Percentiles rank a stretch among this genome's conserved stretches.
phyloP scores from a whole-genome alignment of 2,888 invertebrate species.

The Liopterus haemorrhoidalis region DNA sequence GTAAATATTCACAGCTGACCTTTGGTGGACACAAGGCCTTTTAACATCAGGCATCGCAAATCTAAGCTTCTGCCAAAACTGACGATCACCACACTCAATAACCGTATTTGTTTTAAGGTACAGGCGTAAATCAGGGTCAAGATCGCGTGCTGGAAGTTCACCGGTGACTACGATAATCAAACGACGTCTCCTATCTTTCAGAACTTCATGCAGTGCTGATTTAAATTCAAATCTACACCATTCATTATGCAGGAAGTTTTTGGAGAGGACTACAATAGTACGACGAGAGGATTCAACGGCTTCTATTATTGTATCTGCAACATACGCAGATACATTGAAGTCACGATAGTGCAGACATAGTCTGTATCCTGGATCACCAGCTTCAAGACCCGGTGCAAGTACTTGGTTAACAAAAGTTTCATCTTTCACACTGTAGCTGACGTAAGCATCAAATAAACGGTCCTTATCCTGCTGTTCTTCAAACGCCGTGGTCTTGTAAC shows the following conservation, averaged over 20 bases:
- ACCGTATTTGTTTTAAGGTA: conserved; percentile 87
- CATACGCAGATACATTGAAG: conserved; percentile 80
- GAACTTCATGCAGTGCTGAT: conserved; percentile 83
- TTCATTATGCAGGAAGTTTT: conserved; percentile 90
- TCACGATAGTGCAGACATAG: conserved; percentile 89
- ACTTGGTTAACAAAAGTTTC: conserved; percentile 87
- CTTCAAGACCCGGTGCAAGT: conserved; percentile 80
- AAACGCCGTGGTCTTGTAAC: conserved; percentile 75
- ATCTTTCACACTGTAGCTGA: conserved; percentile 90
- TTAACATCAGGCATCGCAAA: conserved; percentile 82
- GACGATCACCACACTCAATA: conserved; percentile 88
- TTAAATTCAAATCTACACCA: conserved; percentile 95
- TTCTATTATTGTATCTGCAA: conserved; percentile 87
- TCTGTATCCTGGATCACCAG: conserved; percentile 72
- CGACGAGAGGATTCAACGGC: conserved; percentile 86
- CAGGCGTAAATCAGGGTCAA: conserved; percentile 84
- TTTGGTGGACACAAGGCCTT: conserved; percentile 57
- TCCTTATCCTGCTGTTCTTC: conserved; percentile 78
- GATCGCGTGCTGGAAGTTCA: conserved; percentile 79
- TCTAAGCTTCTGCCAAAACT: conserved; percentile 94
- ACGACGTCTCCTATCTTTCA: conserved; percentile 78
- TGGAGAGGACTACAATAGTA: conserved; percentile 83
- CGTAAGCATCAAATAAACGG: conserved; percentile 89
- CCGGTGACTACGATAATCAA: conserved; percentile 87
- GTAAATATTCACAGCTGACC: conserved; percentile 67